phyloP scores from a whole-genome alignment of 2,797 vertebrate species.

The Tachyglossus aculeatus region DNA sequence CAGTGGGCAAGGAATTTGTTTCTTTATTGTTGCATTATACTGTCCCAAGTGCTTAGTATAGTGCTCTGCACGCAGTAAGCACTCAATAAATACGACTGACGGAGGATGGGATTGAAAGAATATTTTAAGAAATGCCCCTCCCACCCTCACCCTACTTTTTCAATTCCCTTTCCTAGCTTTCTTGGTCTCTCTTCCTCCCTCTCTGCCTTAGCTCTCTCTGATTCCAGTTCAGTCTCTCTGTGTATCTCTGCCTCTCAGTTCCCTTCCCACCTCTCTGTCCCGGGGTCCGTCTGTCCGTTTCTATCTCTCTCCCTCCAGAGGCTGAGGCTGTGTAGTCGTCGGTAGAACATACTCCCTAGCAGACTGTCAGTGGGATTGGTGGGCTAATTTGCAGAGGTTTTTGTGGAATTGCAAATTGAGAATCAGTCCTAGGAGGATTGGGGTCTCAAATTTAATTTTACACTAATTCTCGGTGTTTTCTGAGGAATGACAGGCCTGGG shows the following conservation, averaged over 20 bases:
- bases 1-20: too few relatives aligned
- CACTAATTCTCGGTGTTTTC: conserved; percentile 54
- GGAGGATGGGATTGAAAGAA: too few relatives aligned
- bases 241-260: neutral
- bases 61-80: too few relatives aligned
- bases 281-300: neutral
- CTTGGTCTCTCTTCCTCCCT: neutral
- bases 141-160: too few relatives aligned
- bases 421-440: conserved; percentile 57
- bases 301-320: neutral
- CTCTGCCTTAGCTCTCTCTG: neutral
- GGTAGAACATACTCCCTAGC: conserved; percentile 56
- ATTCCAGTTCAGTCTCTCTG: too few relatives aligned
- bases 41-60: too few relatives aligned
- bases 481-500: conserved; percentile 45
- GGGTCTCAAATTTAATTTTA: conserved; percentile 66
- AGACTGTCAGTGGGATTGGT: conserved; percentile 55
- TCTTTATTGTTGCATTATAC: too few relatives aligned
- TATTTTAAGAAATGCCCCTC: too few relatives aligned
- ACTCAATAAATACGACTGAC: too few relatives aligned
- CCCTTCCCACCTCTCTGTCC: neutral
- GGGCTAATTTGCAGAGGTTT: conserved; percentile 55
- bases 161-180: too few relatives aligned
- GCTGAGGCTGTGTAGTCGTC: conserved; percentile 49
- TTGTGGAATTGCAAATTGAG: conserved; percentile 63